Base-by-base conservation (phyloP, 2,888 invertebrate genomes). In the Oscheius myriophilus region DNA sequence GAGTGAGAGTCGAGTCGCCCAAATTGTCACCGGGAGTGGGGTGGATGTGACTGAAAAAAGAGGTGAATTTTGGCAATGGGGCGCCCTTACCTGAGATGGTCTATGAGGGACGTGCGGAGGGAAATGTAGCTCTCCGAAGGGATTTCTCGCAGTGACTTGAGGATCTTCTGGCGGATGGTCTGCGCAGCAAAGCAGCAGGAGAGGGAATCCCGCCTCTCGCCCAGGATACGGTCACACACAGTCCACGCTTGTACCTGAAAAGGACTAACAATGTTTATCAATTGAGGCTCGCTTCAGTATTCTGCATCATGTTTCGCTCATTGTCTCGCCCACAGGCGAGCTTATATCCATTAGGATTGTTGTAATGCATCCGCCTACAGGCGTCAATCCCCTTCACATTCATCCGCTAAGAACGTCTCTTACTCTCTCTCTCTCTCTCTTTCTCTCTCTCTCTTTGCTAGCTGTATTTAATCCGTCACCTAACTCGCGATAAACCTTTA, bases 211-310 rank as follows among this genome's bases (percentile, higher is more conserved):
- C 92, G 91, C 86, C 95, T 94, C 82, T 93, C 91, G 79, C 93
- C 93, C 64, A 98, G 89, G 77, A 98, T 90, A 87, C 95, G 93
- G 87, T 98, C 96, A 11, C 96, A 93, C 81, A 96, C 91, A 87
- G 93, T 93, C 98, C 98, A 98, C 18, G 97, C 95, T 88, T 92
- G 93, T 66, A 96, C 92, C 96, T 97, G 88, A 23, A 78, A 72
- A 67, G 7, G 21, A 0, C 11, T 6, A 21, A 25, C n/a, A n/a
- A n/a, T n/a, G 18, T 45, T 42, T 16, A 33, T 23, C 18, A 33
- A 33, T 33, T 3, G 33, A 9, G 33, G 33, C 33, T n/a, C n/a
- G n/a, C n/a, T n/a, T n/a, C n/a, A n/a, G n/a, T n/a, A n/a, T n/a
- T n/a, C n/a, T n/a, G n/a, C n/a, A n/a, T n/a, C n/a, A n/a, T n/a